These are phyloP conservation scores for Lepeophtheirus salmonis DNA, from an alignment of 1,140 invertebrate genomes.

Conservation along the genomic window DNA sequence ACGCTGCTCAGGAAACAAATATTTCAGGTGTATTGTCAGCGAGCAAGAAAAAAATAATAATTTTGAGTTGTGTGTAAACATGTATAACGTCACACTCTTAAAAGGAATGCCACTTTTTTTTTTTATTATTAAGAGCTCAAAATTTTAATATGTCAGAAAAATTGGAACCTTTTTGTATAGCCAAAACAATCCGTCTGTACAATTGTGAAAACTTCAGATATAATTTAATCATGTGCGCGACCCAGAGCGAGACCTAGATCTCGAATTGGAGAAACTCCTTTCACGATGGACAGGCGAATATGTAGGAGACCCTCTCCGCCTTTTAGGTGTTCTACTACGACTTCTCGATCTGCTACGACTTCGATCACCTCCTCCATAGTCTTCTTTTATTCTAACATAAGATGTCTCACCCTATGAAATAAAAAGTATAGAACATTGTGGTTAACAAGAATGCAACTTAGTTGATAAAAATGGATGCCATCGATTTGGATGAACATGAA, in stretches of 20 bases:
- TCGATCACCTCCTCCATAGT: constrained; percentile 43
- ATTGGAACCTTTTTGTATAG: background rate
- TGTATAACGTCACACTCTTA: too few relatives aligned
- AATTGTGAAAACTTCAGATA: background rate
- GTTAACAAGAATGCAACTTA: constrained; percentile 14
- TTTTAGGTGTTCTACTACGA: constrained; percentile 46
- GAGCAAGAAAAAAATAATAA: too few relatives aligned
- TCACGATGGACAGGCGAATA: constrained; percentile 50
- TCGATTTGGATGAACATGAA: constrained; percentile 4
- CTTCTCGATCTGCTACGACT: constrained; percentile 27
- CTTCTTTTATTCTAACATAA: constrained; percentile 86
- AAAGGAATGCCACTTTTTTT: too few relatives aligned
- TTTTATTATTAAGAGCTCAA: background rate
- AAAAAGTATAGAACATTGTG: constrained; percentile 10
- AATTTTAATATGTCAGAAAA: background rate
- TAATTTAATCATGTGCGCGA: background rate
- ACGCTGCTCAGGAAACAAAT: too few relatives aligned
- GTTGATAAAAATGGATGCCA: constrained; percentile 12
- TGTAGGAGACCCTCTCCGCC: constrained; percentile 45
- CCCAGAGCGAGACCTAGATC: constrained; percentile 49
- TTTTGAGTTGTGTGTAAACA: too few relatives aligned
- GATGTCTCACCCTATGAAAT: constrained; percentile 68
- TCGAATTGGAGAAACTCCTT: constrained; percentile 29
- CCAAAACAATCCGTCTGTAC: background rate
- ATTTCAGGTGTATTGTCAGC: too few relatives aligned